Base-by-base conservation (phyloP, 1,140 invertebrate genomes). In the Goniozus legneri region DNA sequence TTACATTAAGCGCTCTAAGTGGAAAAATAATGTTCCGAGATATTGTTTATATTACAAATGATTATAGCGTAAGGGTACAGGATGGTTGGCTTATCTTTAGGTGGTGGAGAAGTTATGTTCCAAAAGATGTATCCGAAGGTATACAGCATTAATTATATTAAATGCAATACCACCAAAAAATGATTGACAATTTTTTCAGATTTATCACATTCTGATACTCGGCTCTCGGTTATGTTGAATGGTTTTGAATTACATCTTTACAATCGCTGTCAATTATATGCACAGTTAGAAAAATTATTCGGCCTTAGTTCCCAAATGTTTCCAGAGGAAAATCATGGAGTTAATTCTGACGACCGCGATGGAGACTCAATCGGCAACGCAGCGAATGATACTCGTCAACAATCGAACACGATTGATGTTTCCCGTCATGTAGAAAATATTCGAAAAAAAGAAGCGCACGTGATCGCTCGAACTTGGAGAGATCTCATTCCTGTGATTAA, bases 11-110 rank as follows among this genome's bases (percentile, higher is more conserved):
- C 76, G 90, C 93, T 19, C 78, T 98, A 51, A 93, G 94, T 53
- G 97, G 97, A 2, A 98, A 98, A 79, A 89, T 98, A 31, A 99
- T 99, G 96, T 97, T 98, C 77, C 81, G 95, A 54, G 93, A 98
- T 80, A 83, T 98, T 64, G 86, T 92, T 38, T 96, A 92, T 60
- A 91, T 97, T 31, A 96, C 91, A 36, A 88, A 94, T 75, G 95
- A 99, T 77, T 97, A 91, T 72, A 91, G 91, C 24, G 69, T 97
- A 30, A 81, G 94, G 58, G 84, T 97, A 50, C 94, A 98, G 77
- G 95, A 98, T 82, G 97, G 95, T 4, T 98, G 93, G 82, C 79
- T 96, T 40, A 95, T 97, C 77, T 97, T 98, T 77, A 81, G 93
- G 49, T 98, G 94, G 91, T 98, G 95, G 95, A 80, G 89, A 54